A percentile compares a stretch with the other conserved stretches of the same genome.
These are phyloP conservation scores for Bergia puertoricense DNA, from an alignment of 92 coral and sea anemone species.

Conservation along the genomic window DNA sequence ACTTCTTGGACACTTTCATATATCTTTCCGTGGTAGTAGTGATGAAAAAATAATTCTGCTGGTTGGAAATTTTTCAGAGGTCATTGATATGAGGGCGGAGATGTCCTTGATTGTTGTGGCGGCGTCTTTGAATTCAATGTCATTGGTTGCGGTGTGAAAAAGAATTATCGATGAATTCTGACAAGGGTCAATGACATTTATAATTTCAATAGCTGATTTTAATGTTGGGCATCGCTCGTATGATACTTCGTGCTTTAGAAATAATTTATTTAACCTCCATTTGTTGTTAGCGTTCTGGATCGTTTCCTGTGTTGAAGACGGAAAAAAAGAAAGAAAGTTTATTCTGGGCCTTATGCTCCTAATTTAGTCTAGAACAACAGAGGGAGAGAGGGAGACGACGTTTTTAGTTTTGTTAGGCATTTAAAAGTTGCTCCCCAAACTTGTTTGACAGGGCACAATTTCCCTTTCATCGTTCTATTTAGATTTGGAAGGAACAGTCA, in stretches of 20 bases:
- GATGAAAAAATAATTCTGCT: conserved; percentile 12
- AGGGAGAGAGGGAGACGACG: too few species aligned
- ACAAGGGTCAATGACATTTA: conserved; percentile 24
- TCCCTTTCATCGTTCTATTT: too few species aligned
- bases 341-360: too few species aligned
- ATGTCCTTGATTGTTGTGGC: conserved; percentile 5
- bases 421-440: too few species aligned
- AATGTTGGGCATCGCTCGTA: conserved; percentile 30
- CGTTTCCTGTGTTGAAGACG: too few species aligned
- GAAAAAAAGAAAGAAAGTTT: too few species aligned
- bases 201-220: conserved; percentile 9
- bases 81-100: conserved; percentile 8
- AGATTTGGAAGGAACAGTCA: too few species aligned
- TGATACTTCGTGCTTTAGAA: conserved; percentile 21
- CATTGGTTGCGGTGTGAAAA: conserved; percentile 26
- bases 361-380: too few species aligned
- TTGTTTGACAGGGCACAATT: too few species aligned
- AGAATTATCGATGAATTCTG: conserved; percentile 23
- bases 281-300: too few species aligned
- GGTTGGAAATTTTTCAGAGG: conserved; percentile 27
- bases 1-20: conserved; percentile 16
- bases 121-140: conserved; percentile 29
- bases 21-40: conserved; percentile 29
- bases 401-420: too few species aligned
- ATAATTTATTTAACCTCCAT: not conserved